Evolutionary conservation across 2,113 vertebrate genomes (phyloP).

Genomic region (Triplophysa tibetana): DNA sequence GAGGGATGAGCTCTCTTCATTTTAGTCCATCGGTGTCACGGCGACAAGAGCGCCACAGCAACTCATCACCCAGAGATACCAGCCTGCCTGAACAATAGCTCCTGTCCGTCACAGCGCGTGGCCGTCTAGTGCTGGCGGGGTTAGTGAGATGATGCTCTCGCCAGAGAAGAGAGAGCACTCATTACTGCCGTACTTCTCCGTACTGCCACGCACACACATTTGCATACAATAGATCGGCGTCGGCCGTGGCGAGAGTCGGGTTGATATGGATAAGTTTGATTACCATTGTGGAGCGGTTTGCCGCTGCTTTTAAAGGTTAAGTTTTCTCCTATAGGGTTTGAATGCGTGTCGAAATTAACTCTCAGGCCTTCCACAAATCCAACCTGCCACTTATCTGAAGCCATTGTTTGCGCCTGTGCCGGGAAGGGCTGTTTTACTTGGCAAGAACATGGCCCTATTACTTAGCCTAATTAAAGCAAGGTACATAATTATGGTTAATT

Average conservation of each 20-base stretch:
- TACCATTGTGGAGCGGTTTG: background rate
- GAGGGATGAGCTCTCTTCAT: conserved; percentile 64
- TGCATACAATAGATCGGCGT: conserved; percentile 17
- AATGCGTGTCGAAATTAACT: conserved; percentile 6
- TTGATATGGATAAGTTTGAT: background rate
- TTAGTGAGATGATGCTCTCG: conserved; percentile 56
- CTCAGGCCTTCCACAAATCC: conserved; percentile 37
- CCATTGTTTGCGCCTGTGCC: conserved; percentile 58
- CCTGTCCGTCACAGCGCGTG: conserved; percentile 55
- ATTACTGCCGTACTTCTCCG: conserved; percentile 30
- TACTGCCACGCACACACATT: conserved; percentile 37
- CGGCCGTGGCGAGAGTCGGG: background rate
- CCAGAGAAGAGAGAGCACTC: conserved; percentile 49
- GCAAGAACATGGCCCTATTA: conserved; percentile 61
- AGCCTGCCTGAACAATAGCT: conserved; percentile 57
- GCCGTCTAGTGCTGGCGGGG: conserved; percentile 45
- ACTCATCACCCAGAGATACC: conserved; percentile 54
- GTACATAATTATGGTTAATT: conserved; percentile 65
- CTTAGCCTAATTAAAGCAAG: conserved; percentile 63
- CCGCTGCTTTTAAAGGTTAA: background rate
- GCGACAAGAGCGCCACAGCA: conserved; percentile 58
- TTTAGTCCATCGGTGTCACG: conserved; percentile 61
- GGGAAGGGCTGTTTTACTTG: conserved; percentile 65
- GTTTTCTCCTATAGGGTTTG: background rate
- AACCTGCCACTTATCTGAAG: conserved; percentile 58